Conservation (phyloP, 2,888 invertebrate genomes). For the Acronicta alni region DNA sequence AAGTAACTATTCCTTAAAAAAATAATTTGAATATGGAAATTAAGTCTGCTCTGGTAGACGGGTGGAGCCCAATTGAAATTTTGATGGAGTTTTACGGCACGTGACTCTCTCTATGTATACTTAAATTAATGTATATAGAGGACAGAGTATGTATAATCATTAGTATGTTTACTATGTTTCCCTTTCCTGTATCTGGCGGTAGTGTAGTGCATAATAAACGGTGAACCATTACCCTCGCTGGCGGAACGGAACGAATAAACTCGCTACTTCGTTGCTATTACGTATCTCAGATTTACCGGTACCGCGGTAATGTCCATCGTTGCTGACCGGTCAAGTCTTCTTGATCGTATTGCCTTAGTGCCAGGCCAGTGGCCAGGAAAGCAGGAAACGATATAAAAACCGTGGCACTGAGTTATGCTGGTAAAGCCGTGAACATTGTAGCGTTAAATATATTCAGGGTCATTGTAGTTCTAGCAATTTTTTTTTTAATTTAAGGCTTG, state of each 20-base stretch:
- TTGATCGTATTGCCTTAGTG: constrained; percentile 19
- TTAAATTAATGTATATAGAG: constrained; percentile 45
- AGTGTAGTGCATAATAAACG: constrained; percentile 71
- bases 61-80: constrained; percentile 45
- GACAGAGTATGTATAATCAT: constrained; percentile 60
- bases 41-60: constrained; percentile 1
- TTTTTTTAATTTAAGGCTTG: constrained; percentile 11
- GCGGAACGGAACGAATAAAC: constrained; percentile 73
- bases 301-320: constrained; percentile 33
- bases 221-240: constrained; percentile 66
- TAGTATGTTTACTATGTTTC: constrained; percentile 72
- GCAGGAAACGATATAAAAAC: constrained; percentile 46
- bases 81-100: constrained; percentile 43
- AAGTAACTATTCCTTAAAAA: constrained; percentile 15
- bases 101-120: constrained; percentile 37
- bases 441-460: constrained; percentile 47
- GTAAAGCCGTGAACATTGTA: constrained; percentile 29
- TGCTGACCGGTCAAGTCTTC: constrained; percentile 36
- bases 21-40: constrained; percentile 42
- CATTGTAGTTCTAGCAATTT: constrained; percentile 31
- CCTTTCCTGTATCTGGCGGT: constrained; percentile 69
- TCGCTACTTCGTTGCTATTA: constrained; percentile 39
- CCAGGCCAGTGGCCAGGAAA: constrained; percentile 9
- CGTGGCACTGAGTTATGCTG: constrained; percentile 24
- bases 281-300: constrained; percentile 43